Percentiles rank a stretch among this genome's conserved stretches.
These are phyloP conservation scores for Tricholauxania praeusta DNA, from an alignment of 2,888 invertebrate genomes.

Conservation along the genomic window DNA sequence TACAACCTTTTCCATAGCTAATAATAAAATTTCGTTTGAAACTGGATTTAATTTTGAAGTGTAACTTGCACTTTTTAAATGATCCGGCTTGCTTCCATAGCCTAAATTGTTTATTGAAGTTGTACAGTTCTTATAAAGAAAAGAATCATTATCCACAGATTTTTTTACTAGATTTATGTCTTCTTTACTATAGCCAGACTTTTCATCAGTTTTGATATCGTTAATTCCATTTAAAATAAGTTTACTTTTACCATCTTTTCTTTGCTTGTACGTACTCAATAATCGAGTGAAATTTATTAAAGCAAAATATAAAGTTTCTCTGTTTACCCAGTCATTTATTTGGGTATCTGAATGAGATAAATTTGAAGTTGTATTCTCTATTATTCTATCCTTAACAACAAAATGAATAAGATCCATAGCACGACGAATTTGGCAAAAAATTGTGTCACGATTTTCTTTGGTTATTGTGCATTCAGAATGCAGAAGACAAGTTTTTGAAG, in stretches of 20 bases:
- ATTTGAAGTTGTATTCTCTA: conserved; percentile 68
- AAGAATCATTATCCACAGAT: too few relatives aligned
- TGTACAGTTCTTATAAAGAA: too few relatives aligned
- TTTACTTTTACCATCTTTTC: conserved; percentile 42
- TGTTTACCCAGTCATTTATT: conserved; percentile 73
- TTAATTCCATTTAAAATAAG: conserved; percentile 46
- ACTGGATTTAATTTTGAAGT: not conserved
- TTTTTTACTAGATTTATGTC: too few relatives aligned
- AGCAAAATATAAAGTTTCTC: conserved; percentile 81
- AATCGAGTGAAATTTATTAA: conserved; percentile 84
- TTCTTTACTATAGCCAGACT: not conserved
- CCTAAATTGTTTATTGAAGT: too few relatives aligned
- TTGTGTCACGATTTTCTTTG: conserved; percentile 95
- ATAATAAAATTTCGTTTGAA: conserved; percentile 70
- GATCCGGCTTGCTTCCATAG: too few relatives aligned
- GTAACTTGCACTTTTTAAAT: too few relatives aligned
- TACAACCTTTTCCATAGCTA: conserved; percentile 89
- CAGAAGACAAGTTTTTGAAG: conserved; percentile 94
- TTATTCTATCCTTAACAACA: conserved; percentile 96
- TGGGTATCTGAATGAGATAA: conserved; percentile 44
- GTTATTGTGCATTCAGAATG: conserved; percentile 95
- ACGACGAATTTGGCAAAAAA: conserved; percentile 97
- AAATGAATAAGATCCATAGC: conserved; percentile 98
- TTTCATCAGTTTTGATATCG: conserved; percentile 12
- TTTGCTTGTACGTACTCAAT: conserved; percentile 75